Evolutionary conservation across 1,140 invertebrate genomes (phyloP).

Genomic region (Drosophila oshimai): DNA sequence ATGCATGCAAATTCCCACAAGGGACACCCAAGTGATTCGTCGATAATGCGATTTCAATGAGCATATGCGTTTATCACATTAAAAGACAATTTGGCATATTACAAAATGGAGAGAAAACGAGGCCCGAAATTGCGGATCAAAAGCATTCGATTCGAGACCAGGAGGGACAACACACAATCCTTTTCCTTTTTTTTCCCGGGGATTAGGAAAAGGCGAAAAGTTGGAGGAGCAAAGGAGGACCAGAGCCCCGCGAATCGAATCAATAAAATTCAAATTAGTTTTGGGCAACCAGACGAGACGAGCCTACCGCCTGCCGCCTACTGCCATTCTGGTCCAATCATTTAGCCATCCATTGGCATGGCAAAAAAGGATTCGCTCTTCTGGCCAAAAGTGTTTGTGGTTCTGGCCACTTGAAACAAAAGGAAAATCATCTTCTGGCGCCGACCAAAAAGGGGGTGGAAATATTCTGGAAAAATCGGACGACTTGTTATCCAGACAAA

Average conservation of each 20-base stretch:
- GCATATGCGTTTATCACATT: conserved; percentile 73
- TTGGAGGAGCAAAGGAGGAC: conserved; percentile 23
- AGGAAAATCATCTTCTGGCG: conserved; percentile 19
- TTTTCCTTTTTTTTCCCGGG: conserved; percentile 52
- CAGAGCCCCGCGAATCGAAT: conserved; percentile 59
- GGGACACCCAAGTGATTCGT: conserved; percentile 21
- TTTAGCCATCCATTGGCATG: conserved; percentile 75
- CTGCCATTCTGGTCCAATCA: conserved; percentile 47
- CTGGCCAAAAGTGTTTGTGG: conserved; percentile 47
- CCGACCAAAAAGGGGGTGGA: background rate
- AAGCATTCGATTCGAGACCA: too few relatives aligned
- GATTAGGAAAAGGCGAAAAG: conserved; percentile 21
- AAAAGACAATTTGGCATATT: conserved; percentile 72
- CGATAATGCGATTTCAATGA: conserved; percentile 68
- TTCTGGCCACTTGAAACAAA: conserved; percentile 71
- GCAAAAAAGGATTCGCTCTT: conserved; percentile 56
- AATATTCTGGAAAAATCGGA: background rate
- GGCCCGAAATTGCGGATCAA: conserved; percentile 12
- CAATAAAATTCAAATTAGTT: conserved; percentile 81
- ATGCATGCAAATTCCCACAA: conserved; percentile 7
- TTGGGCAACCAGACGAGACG: conserved; percentile 63
- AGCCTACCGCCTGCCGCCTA: conserved; percentile 16
- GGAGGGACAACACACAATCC: conserved; percentile 66
- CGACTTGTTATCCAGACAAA: conserved; percentile 66
- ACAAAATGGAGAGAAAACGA: background rate